These are phyloP conservation scores for Ochropacha duplaris DNA, from an alignment of 2,888 invertebrate species.

Conservation along the genomic window DNA sequence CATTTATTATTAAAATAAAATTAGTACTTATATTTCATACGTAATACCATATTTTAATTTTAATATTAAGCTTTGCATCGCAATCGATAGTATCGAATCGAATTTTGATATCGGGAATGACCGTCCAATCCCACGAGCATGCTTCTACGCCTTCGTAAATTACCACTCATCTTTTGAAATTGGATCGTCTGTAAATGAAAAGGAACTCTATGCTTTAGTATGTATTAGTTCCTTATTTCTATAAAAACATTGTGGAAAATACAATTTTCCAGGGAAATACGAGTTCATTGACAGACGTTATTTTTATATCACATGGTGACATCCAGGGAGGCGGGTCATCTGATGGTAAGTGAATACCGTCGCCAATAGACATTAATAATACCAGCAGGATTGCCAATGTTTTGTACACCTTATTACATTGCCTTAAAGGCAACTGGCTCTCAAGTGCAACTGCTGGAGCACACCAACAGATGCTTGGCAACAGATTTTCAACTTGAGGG, in stretches of 20 bases:
- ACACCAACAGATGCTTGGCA: no score
- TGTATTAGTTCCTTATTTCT: conserved; percentile 9
- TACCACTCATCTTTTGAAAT: conserved; percentile 21
- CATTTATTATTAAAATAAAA: background rate
- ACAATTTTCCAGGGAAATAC: background rate
- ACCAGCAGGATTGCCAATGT: no score
- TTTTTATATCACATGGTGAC: no score
- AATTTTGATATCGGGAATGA: conserved; percentile 16
- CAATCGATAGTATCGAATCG: conserved; percentile 23
- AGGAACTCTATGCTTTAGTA: background rate
- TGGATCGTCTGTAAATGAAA: conserved; percentile 13
- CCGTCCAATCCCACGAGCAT: conserved; percentile 16
- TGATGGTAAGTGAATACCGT: no score
- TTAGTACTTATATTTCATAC: background rate
- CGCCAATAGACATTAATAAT: no score
- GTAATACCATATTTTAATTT: background rate
- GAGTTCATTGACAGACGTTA: no score
- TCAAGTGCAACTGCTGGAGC: no score
- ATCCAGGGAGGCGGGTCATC: no score
- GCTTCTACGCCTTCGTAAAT: conserved; percentile 16
- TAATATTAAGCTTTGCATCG: conserved; percentile 7
- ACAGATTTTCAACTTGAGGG: no score
- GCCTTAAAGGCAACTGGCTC: no score
- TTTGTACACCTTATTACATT: no score
- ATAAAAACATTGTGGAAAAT: conserved; percentile 3